Percentiles rank a stretch among this genome's conserved stretches.
Conservation (phyloP, 2,888 invertebrate species). For the Minunthozetes semirufus region DNA sequence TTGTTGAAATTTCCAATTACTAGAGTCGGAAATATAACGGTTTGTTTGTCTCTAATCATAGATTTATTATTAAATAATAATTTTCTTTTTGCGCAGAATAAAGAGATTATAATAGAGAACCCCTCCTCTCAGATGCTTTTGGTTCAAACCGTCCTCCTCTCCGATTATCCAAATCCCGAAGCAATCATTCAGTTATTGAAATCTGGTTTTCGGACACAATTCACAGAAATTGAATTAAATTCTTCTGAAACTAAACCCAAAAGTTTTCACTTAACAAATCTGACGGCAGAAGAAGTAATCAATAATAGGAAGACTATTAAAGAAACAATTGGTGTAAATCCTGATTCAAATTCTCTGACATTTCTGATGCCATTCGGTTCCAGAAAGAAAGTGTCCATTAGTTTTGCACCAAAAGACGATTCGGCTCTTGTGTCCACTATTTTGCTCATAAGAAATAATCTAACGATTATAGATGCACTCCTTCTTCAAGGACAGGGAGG, state of each 20-base stretch:
- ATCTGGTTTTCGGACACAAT: conserved; percentile 37
- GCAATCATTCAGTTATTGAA: conserved; percentile 47
- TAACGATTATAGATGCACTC: conserved; percentile 81
- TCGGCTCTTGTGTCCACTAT: conserved; percentile 32
- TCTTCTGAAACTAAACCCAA: conserved; percentile 28
- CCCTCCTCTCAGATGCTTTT: conserved; percentile 62
- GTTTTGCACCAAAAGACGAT: conserved; percentile 53
- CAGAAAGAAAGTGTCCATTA: conserved; percentile 50
- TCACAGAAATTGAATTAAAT: conserved; percentile 33
- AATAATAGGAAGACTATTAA: conserved; percentile 49
- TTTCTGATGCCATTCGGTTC: conserved; percentile 57
- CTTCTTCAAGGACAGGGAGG: conserved; percentile 77
- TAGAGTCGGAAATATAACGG: conserved; percentile 63
- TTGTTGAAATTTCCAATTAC: conserved; percentile 63
- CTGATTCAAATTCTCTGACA: conserved; percentile 54
- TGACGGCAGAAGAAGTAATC: conserved; percentile 34
- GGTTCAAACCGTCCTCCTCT: conserved; percentile 66
- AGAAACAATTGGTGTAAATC: conserved; percentile 48
- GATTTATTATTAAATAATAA: not conserved
- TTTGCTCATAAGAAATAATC: conserved; percentile 64
- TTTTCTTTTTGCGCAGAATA: conserved; percentile 46
- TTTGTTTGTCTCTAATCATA: conserved; percentile 44
- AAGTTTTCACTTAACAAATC: conserved; percentile 25
- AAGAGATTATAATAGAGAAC: conserved; percentile 64
- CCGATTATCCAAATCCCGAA: conserved; percentile 61